Percentiles rank a stretch among this genome's conserved stretches.
Evolutionary conservation across 2,113 vertebrate genomes (phyloP).

Genomic region (Piliocolobus tephrosceles): DNA sequence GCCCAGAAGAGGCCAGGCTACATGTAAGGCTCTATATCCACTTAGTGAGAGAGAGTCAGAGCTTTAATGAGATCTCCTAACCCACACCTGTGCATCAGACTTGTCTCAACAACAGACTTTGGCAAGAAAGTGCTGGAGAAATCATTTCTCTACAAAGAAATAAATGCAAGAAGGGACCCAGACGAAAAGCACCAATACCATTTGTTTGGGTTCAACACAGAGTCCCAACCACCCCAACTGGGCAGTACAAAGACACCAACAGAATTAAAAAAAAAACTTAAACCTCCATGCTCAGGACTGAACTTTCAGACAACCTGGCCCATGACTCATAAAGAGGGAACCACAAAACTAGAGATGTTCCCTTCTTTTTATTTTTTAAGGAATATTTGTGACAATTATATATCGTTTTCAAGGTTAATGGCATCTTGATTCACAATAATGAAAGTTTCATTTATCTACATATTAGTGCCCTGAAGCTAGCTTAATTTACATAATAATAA

Average conservation of each 20-base stretch:
- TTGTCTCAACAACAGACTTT: background rate
- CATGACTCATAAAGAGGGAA: constrained; percentile 4
- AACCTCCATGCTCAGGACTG: background rate
- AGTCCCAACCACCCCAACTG: background rate
- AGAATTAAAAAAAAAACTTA: background rate
- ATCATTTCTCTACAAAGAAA: background rate
- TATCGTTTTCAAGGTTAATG: constrained; percentile 84
- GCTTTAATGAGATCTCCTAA: background rate
- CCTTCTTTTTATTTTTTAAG: constrained; percentile 70
- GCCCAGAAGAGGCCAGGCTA: background rate
- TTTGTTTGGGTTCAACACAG: background rate
- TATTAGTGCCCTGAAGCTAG: constrained; percentile 78
- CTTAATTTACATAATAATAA: constrained; percentile 85
- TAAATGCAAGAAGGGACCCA: background rate
- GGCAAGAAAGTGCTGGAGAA: background rate
- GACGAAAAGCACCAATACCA: background rate
- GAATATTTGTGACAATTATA: constrained; percentile 76
- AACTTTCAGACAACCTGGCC: constrained; percentile 34
- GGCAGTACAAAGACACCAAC: background rate
- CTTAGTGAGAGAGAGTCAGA: background rate
- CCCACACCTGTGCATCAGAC: background rate
- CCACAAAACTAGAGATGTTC: constrained; percentile 38
- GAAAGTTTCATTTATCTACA: constrained; percentile 80
- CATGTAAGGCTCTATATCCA: background rate
- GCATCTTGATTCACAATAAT: constrained; percentile 80